phyloP scores from a whole-genome alignment of 2,797 vertebrate species.

The Cyprinella venusta region DNA sequence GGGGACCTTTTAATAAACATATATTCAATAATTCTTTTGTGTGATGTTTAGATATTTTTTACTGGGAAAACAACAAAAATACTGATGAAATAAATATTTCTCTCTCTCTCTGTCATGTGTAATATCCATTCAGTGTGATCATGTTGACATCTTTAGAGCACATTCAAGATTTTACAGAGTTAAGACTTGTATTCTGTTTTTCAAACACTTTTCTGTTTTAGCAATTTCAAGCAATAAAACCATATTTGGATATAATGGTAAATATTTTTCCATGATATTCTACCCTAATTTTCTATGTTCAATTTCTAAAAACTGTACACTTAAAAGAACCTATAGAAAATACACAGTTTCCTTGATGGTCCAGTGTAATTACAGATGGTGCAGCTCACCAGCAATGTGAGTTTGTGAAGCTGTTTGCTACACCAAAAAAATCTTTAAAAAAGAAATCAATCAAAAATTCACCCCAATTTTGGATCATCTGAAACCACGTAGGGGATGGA shows the following conservation, averaged over 20 bases:
- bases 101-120: not conserved
- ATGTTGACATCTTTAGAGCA: constrained; percentile 30
- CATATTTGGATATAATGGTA: constrained; percentile 27
- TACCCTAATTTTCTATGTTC: constrained; percentile 32
- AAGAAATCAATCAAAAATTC: not conserved
- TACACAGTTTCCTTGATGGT: not conserved
- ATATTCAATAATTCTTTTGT: not conserved
- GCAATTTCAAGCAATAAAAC: constrained; percentile 44
- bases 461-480: not conserved
- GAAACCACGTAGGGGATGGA: not conserved
- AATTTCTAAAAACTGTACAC: constrained; percentile 10
- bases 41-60: not conserved
- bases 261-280: constrained; percentile 52
- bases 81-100: not conserved
- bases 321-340: not conserved
- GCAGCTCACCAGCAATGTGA: not conserved
- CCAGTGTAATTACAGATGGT: not conserved
- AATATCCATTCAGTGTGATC: constrained; percentile 61
- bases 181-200: constrained; percentile 27
- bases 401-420: not conserved
- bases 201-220: constrained; percentile 64
- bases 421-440: not conserved
- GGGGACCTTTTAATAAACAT: not conserved
- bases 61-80: not conserved
- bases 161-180: constrained; percentile 62